These are phyloP conservation scores for Pituophis catenifer DNA, from an alignment of 2,113 vertebrate genomes.

Conservation along the genomic window DNA sequence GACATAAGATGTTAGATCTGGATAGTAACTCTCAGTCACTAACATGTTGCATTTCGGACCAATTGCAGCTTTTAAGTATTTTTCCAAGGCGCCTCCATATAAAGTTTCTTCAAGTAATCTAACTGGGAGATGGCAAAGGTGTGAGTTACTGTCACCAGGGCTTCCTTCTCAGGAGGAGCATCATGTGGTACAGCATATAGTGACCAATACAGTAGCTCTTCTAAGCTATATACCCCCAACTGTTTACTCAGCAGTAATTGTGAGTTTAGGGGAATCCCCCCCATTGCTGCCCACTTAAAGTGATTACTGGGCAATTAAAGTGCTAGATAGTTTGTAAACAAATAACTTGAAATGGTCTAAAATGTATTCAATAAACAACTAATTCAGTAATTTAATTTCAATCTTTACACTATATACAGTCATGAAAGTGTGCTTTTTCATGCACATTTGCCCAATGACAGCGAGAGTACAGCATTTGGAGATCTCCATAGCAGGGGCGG, in stretches of 20 bases:
- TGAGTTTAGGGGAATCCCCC: neutral
- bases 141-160: neutral
- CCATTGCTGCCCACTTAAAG: neutral
- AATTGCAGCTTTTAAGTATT: neutral
- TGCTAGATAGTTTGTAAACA: neutral
- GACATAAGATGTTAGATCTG: neutral
- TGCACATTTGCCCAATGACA: neutral
- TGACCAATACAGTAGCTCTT: neutral
- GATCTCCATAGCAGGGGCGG: neutral
- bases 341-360: neutral
- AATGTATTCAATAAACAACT: neutral
- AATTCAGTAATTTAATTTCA: neutral
- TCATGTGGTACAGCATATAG: neutral
- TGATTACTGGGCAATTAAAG: neutral
- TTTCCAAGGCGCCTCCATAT: neutral
- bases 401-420: neutral
- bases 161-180: neutral
- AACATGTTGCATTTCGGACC: neutral
- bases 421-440: neutral
- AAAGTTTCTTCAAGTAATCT: neutral
- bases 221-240: neutral
- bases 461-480: neutral
- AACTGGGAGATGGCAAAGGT: neutral
- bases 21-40: neutral
- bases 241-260: neutral